These are phyloP conservation scores for Enteromius fasciolatus DNA, from an alignment of 2,797 vertebrate species.

Conservation along the genomic window DNA sequence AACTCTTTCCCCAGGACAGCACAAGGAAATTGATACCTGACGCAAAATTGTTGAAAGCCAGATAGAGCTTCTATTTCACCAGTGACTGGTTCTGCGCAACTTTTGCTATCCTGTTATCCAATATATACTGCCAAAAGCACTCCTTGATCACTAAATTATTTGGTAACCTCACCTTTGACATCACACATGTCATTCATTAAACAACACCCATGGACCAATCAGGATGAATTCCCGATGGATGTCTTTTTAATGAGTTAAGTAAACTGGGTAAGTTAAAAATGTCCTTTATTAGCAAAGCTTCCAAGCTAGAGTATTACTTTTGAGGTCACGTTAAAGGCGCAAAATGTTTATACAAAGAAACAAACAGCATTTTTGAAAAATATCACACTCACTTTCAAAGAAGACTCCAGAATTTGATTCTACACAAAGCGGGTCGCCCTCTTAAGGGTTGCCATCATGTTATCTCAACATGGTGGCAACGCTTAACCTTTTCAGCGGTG, in stretches of 20 bases:
- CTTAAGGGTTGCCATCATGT: background rate
- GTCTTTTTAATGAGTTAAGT: background rate
- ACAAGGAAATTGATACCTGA: background rate
- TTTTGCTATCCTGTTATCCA: background rate
- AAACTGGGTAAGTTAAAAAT: background rate
- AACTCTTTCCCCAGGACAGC: background rate
- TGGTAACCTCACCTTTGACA: background rate
- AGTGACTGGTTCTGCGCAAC: background rate
- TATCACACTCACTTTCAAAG: background rate
- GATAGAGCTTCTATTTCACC: background rate
- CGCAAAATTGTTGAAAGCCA: background rate
- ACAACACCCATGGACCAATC: slow-evolving; percentile 24
- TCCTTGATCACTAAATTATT: background rate
- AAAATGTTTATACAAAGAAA: background rate
- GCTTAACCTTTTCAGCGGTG: too few relatives aligned
- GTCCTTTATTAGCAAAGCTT: background rate
- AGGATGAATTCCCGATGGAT: background rate
- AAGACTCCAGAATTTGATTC: background rate
- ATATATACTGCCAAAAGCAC: background rate
- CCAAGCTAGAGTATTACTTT: background rate
- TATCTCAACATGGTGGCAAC: too few relatives aligned
- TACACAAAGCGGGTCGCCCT: background rate
- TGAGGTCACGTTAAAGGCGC: background rate
- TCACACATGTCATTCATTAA: background rate
- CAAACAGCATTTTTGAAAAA: background rate